Evolutionary conservation across 1,140 invertebrate genomes (phyloP).

Genomic region (Pseudomyrmex flavicornis): DNA sequence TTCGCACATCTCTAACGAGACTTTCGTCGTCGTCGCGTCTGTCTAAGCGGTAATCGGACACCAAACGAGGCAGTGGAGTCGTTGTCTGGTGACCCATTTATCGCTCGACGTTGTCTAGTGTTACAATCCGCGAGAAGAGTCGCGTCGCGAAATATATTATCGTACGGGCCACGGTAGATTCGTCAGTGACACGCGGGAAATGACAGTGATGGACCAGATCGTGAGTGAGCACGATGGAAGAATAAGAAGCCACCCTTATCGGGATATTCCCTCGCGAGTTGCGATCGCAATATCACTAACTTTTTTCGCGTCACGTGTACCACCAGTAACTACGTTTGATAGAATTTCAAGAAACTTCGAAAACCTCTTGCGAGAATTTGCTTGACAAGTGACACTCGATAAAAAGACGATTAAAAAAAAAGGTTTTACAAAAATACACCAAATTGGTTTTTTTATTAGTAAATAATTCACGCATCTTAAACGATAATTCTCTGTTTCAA

Average conservation of each 20-base stretch:
- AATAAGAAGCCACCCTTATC: neutral
- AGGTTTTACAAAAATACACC: no score
- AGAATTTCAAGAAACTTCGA: neutral
- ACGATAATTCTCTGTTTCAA: no score
- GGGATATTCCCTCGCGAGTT: slow-evolving; percentile 11
- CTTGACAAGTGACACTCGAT: neutral
- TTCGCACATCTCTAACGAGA: slow-evolving; percentile 39
- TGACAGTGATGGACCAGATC: slow-evolving; percentile 59
- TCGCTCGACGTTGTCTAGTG: slow-evolving; percentile 66
- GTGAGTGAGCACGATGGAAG: neutral
- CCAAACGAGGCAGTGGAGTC: slow-evolving; percentile 57
- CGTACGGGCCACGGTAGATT: slow-evolving; percentile 63
- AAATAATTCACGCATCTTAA: no score
- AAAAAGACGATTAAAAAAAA: no score
- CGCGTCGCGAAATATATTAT: slow-evolving; percentile 61
- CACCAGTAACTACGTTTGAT: neutral
- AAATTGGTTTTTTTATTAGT: no score
- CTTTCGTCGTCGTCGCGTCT: slow-evolving; percentile 64
- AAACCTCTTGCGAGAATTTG: neutral
- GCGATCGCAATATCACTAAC: slow-evolving; percentile 16
- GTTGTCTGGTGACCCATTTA: slow-evolving; percentile 79
- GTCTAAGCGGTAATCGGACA: slow-evolving; percentile 73
- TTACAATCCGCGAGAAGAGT: slow-evolving; percentile 70
- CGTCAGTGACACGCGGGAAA: slow-evolving; percentile 60
- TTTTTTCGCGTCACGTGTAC: no score